phyloP scores from a whole-genome alignment of 2,888 invertebrate species.

The Dasypolia templi region DNA sequence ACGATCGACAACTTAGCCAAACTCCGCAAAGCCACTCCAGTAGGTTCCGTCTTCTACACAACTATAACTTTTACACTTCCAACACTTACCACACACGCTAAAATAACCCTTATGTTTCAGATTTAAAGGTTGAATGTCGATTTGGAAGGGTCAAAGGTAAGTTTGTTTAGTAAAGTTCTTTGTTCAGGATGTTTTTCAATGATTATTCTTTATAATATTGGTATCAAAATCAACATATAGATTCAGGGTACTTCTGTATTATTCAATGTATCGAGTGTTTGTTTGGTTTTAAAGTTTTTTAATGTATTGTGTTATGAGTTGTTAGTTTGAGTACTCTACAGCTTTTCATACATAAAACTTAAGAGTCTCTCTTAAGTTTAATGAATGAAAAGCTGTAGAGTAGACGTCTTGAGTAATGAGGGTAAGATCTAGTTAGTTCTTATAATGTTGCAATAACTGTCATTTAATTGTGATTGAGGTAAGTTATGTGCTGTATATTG shows the following conservation, averaged over 20 bases:
- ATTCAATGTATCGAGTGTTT: conserved; percentile 46
- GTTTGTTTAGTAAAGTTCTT: conserved; percentile 69
- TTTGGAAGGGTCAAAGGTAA: conserved; percentile 26
- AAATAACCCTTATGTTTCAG: conserved; percentile 41
- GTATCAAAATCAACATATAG: conserved; percentile 60
- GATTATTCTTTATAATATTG: conserved; percentile 73
- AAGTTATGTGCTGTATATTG: not conserved
- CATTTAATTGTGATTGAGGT: not conserved
- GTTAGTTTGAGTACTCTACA: conserved; percentile 30
- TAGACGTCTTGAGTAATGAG: not conserved
- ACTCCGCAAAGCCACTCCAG: conserved; percentile 78
- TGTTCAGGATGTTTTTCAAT: conserved; percentile 76
- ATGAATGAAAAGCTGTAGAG: not conserved
- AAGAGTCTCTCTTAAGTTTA: conserved; percentile 6
- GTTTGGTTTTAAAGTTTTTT: conserved; percentile 17
- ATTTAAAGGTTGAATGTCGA: conserved; percentile 23
- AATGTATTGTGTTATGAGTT: conserved; percentile 44
- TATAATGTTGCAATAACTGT: not conserved
- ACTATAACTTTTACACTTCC: conserved; percentile 24
- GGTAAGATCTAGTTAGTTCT: not conserved
- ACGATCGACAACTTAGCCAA: conserved; percentile 74
- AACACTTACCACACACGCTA: conserved; percentile 16
- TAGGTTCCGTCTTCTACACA: conserved; percentile 69
- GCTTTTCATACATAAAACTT: too few species aligned
- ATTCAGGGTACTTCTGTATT: conserved; percentile 46